phyloP scores from a whole-genome alignment of 1,140 invertebrate species.

The Sesamia nonagrioides region DNA sequence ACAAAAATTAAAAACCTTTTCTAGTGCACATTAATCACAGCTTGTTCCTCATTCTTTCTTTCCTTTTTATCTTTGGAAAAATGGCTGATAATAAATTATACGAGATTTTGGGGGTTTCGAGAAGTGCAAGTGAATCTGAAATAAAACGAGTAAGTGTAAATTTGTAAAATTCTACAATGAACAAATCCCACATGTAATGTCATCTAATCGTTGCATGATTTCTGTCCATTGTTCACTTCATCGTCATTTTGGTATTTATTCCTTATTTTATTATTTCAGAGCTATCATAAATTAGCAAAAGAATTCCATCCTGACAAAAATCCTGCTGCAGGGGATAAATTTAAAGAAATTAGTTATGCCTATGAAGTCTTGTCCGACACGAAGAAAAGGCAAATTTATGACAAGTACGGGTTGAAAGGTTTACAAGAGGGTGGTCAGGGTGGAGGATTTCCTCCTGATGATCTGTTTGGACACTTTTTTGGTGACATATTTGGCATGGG shows the following conservation, averaged over 20 bases:
- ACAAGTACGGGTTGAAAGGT: conserved; percentile 93
- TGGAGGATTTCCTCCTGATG: conserved; percentile 88
- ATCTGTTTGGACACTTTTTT: conserved; percentile 90
- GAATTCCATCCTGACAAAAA: conserved; percentile 97
- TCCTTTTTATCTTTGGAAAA: conserved; percentile 70
- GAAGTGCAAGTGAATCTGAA: conserved; percentile 92
- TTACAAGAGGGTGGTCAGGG: conserved; percentile 92
- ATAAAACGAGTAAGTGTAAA: conserved; percentile 93
- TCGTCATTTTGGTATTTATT: conserved; percentile 21
- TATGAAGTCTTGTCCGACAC: conserved; percentile 94
- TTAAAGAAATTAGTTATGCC: conserved; percentile 96
- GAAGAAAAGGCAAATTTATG: conserved; percentile 91
- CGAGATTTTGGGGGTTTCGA: conserved; percentile 93
- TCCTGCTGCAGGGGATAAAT: conserved; percentile 93
- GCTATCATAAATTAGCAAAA: conserved; percentile 94
- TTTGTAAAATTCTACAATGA: conserved; percentile 38
- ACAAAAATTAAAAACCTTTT: conserved; percentile 50
- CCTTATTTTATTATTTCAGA: conserved; percentile 88
- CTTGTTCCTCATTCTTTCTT: conserved; percentile 65
- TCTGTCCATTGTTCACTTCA: conserved; percentile 42
- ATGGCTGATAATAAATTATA: conserved; percentile 94
- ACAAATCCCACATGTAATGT: conserved; percentile 51
- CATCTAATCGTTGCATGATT: conserved; percentile 52
- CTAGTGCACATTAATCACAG: conserved; percentile 49
- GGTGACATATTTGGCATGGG: conserved; percentile 90